phyloP scores from a whole-genome alignment of 2,888 invertebrate genomes.

The Lepetodrilus schrolli region DNA sequence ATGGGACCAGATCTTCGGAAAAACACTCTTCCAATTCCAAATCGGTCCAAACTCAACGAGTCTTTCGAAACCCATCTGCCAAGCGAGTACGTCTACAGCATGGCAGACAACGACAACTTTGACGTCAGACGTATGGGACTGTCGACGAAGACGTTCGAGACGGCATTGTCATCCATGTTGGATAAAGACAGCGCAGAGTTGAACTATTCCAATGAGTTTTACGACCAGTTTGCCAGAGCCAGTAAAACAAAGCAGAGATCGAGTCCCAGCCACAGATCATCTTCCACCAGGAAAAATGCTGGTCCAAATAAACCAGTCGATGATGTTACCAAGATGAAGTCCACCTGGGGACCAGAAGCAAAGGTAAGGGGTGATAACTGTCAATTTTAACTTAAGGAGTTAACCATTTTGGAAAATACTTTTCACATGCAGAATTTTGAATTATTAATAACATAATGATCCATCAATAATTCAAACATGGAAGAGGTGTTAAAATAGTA shows the following conservation, averaged over 20 bases:
- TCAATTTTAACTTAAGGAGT: too few relatives aligned
- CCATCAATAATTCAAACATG: too few relatives aligned
- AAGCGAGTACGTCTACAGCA: slow-evolving; percentile 61
- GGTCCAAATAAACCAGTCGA: background rate
- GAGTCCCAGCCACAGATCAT: background rate
- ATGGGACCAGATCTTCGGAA: slow-evolving; percentile 32
- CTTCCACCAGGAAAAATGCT: background rate
- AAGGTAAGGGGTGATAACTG: slow-evolving; percentile 44
- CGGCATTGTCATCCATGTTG: slow-evolving; percentile 63
- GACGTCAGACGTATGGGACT: slow-evolving; percentile 65
- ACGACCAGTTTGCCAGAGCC: slow-evolving; percentile 61
- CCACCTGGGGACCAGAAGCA: slow-evolving; percentile 50
- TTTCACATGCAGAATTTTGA: too few relatives aligned
- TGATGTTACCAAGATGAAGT: slow-evolving; percentile 29
- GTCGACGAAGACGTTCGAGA: slow-evolving; percentile 63
- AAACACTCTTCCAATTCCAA: background rate
- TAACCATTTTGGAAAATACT: too few relatives aligned
- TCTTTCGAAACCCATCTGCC: slow-evolving; percentile 44
- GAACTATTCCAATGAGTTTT: slow-evolving; percentile 42
- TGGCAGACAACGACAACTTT: slow-evolving; percentile 55
- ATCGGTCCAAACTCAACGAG: background rate
- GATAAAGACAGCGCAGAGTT: slow-evolving; percentile 44
- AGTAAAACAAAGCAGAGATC: slow-evolving; percentile 34
- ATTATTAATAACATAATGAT: too few relatives aligned
- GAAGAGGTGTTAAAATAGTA: too few relatives aligned